Conservation (phyloP, 2,888 invertebrate species). For the Apocheima hispidaria region DNA sequence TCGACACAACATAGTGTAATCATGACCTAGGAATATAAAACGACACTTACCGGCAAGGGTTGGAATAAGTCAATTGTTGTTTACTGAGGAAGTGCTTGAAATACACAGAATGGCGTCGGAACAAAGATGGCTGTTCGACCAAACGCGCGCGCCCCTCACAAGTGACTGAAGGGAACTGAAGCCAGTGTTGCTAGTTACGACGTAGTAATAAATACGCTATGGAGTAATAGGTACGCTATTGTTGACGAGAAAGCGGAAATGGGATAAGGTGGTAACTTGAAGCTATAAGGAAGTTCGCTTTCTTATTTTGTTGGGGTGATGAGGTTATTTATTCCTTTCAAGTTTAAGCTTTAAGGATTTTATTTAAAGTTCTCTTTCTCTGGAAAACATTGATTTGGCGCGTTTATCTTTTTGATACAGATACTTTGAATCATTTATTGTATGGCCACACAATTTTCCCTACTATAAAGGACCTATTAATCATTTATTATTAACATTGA, state of each 20-base stretch:
- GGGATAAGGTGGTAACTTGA: slow-evolving; percentile 7
- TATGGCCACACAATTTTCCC: too few species aligned
- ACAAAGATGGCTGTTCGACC: slow-evolving; percentile 59
- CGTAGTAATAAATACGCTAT: slow-evolving; percentile 3
- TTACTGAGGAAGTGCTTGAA: slow-evolving; percentile 57
- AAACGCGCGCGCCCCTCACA: slow-evolving; percentile 63
- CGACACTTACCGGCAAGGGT: slow-evolving; percentile 34
- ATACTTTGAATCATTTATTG: not conserved
- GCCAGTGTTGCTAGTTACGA: slow-evolving; percentile 25
- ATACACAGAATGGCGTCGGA: slow-evolving; percentile 66
- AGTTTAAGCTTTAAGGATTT: not conserved
- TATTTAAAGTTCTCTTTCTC: not conserved
- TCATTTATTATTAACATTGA: too few species aligned
- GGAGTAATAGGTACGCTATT: slow-evolving; percentile 11
- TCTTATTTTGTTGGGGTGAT: slow-evolving; percentile 12
- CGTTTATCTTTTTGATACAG: too few species aligned
- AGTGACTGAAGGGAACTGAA: slow-evolving; percentile 68
- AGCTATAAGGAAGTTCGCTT: slow-evolving; percentile 9
- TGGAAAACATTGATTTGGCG: too few species aligned
- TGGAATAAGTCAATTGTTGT: slow-evolving; percentile 36
- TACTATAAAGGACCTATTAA: too few species aligned
- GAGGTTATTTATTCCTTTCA: not conserved
- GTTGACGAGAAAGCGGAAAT: slow-evolving; percentile 13
- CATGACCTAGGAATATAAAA: slow-evolving; percentile 9
- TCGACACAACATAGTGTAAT: not conserved